Evolutionary conservation across 2,888 invertebrate species (phyloP), one percentile per base, ranked within the genome.

Genomic region (Xanthia icteritia): DNA sequence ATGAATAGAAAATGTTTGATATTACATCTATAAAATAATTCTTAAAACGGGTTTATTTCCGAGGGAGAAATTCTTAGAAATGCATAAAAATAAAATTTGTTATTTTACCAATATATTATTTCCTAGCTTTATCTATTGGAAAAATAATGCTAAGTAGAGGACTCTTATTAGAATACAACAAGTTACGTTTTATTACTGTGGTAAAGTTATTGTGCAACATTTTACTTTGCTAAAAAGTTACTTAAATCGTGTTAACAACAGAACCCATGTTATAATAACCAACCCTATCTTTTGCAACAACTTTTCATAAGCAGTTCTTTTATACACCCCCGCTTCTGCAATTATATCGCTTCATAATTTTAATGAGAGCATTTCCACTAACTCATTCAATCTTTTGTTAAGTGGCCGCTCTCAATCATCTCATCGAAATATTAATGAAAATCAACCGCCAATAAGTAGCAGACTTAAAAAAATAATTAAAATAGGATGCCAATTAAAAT

Each of bases 401-500:
- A 79, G 71, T 73, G 77, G 68, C 54, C 39, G n/a, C 77, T 78
- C 82, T 86, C 77, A 70, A 84, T 80, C 81, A 84, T 73, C 70
- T 78, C 82, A 86, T 85, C 79, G 73, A 84, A 87, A 81, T 79
- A 84, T 87, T 87, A 83, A 86, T 85, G 76, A 87, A 87, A 88
- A 87, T 81, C 75, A 86, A 83, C 79, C 82, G 58, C 82, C 76
- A 81, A 81, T 88, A 87, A 88, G 87, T 85, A 88, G 88, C 67
- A 81, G 82, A 81, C 83, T 88, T 83, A 86, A 82, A 88, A 85
- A 89, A 85, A 86, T 80, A 82, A 86, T 88, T 91, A 92, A 92
- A 93, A 94, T 93, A 92, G 91, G 93, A 93, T 92, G 92, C 95
- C 95, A 96, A 96, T 96, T 95, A 96, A 95, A 95, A 89, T 86